Conservation (phyloP, 2,113 vertebrate species). For the Callocephalon fimbriatum region DNA sequence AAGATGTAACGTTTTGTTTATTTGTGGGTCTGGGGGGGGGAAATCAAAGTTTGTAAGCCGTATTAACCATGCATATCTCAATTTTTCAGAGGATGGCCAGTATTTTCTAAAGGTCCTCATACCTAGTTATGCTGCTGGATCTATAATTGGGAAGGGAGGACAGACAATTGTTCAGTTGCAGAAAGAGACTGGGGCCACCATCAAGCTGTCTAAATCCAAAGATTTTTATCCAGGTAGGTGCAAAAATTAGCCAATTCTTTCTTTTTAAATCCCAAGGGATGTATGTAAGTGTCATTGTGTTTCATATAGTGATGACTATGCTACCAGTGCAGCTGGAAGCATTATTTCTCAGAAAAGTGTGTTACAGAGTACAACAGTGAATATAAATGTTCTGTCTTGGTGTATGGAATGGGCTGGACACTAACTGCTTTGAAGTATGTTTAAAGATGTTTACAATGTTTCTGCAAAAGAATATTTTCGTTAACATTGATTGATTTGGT, state of each 20-base stretch:
- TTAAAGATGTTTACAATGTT: conserved; percentile 5
- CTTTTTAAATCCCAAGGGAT: conserved; percentile 60
- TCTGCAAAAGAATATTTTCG: conserved; percentile 6
- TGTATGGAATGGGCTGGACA: background rate
- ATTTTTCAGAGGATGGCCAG: conserved; percentile 89
- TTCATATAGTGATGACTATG: conserved; percentile 30
- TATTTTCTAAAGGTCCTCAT: conserved; percentile 93
- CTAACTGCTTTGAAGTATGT: background rate
- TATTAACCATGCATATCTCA: conserved; percentile 78
- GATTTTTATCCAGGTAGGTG: conserved; percentile 92
- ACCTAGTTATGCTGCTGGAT: conserved; percentile 92
- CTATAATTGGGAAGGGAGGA: conserved; percentile 92
- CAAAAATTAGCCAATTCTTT: conserved; percentile 64
- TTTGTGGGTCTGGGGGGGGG: conserved; percentile 53
- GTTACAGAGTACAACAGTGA: conserved; percentile 23
- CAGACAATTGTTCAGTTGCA: conserved; percentile 91
- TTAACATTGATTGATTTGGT: background rate
- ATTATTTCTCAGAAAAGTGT: conserved; percentile 10
- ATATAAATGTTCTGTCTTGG: conserved; percentile 15
- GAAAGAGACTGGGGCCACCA: conserved; percentile 90
- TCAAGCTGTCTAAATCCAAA: conserved; percentile 93
- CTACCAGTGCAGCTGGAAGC: conserved; percentile 13
- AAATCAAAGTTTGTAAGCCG: conserved; percentile 23
- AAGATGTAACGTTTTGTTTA: conserved; percentile 42
- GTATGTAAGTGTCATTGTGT: conserved; percentile 10